Percentiles rank a stretch among this genome's conserved stretches.
phyloP scores from a whole-genome alignment of 2,888 invertebrate species.

The Graphium colonna region DNA sequence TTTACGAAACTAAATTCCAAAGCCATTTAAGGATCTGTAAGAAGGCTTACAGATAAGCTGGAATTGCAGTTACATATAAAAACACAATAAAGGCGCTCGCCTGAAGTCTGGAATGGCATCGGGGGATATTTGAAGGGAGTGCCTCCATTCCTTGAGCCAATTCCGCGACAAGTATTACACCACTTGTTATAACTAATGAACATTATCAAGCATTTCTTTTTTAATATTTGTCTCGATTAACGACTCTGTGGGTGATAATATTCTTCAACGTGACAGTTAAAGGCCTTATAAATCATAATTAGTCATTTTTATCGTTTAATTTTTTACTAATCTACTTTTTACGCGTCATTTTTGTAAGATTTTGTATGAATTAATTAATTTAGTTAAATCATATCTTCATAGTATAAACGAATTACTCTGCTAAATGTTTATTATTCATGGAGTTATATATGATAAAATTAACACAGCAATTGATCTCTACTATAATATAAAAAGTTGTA shows the following conservation, averaged over 20 bases:
- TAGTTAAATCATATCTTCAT: too few relatives aligned
- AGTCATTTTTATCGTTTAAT: too few relatives aligned
- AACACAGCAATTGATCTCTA: too few relatives aligned
- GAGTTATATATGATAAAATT: too few relatives aligned
- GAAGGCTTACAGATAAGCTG: slow-evolving; percentile 4
- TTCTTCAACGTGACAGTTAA: slow-evolving; percentile 11
- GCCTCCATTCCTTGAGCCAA: slow-evolving; percentile 15
- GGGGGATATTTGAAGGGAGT: slow-evolving; percentile 9
- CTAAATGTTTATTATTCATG: too few relatives aligned
- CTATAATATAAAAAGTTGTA: too few relatives aligned
- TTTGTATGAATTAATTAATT: too few relatives aligned
- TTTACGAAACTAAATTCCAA: background rate
- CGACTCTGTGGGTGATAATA: slow-evolving; percentile 1
- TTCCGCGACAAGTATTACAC: slow-evolving; percentile 21
- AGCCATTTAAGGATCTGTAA: background rate
- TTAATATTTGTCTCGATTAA: slow-evolving; percentile 11
- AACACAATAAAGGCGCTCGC: slow-evolving; percentile 12
- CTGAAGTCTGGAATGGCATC: slow-evolving; percentile 8
- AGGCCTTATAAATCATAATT: slow-evolving; percentile 11
- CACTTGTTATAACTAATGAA: slow-evolving; percentile 22
- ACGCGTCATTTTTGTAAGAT: too few relatives aligned
- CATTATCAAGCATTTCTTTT: slow-evolving; percentile 21
- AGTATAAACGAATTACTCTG: too few relatives aligned
- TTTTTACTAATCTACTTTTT: too few relatives aligned
- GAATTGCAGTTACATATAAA: slow-evolving; percentile 17